A percentile compares a stretch with the other conserved stretches of the same genome.
These are phyloP conservation scores for Parnassius smintheus DNA, from an alignment of 2,888 invertebrate species.

Conservation along the genomic window DNA sequence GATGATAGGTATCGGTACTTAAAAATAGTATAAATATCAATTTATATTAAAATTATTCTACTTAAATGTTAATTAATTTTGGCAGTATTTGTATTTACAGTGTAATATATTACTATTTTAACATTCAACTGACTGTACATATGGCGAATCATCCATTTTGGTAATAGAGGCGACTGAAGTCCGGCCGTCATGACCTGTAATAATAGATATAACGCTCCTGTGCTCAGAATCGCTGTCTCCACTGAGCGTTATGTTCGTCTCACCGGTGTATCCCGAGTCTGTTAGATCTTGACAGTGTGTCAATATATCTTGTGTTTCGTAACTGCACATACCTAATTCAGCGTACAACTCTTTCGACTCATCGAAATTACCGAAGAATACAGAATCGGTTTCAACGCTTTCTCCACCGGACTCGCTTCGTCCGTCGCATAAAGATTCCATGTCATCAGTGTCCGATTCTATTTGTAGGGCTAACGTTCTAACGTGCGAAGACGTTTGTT, in stretches of 20 bases:
- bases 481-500: constrained; percentile 41
- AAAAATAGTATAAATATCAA: too few relatives aligned
- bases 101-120: constrained; percentile 34
- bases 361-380: constrained; percentile 88
- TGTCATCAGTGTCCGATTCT: constrained; percentile 85
- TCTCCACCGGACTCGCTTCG: constrained; percentile 93
- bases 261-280: constrained; percentile 72
- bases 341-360: constrained; percentile 69
- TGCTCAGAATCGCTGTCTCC: constrained; percentile 77
- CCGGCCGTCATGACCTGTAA: constrained; percentile 63
- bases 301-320: constrained; percentile 50
- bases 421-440: constrained; percentile 89
- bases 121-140: constrained; percentile 66
- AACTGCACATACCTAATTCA: constrained; percentile 57
- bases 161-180: constrained; percentile 58
- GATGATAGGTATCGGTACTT: too few relatives aligned
- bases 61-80: constrained; percentile 23
- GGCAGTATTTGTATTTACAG: constrained; percentile 35
- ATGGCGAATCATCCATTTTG: constrained; percentile 62
- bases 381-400: constrained; percentile 92
- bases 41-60: constrained; percentile 2
- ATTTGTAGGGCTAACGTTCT: constrained; percentile 57
- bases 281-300: constrained; percentile 60
- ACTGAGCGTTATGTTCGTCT: constrained; percentile 72
- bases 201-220: constrained; percentile 73